Base-by-base conservation (phyloP, 2,888 invertebrate genomes). In the Ariolimax columbianus region DNA sequence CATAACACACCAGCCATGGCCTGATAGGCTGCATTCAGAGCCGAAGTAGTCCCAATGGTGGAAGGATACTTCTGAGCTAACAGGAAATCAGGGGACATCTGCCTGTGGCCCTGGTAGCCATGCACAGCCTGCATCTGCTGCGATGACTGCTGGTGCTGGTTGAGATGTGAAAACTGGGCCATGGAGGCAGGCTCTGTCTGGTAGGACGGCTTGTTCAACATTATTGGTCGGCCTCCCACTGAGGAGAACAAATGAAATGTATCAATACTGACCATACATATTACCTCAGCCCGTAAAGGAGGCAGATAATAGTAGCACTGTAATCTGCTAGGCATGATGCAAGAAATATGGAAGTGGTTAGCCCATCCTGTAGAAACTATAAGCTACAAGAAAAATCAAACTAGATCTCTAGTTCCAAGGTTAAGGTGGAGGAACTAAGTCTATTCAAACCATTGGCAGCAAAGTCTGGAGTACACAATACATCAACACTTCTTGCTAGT, bases 1-100 rank as follows among this genome's bases (percentile, higher is more conserved):
- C 47, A 47, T 47, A 23, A 68, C 82, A 55, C 3, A 82, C 82
- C 82, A 59, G 82, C 11, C 14, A 82, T n/a, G n/a, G n/a, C n/a
- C n/a, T n/a, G n/a, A n/a, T 55, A 55, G 17, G 7, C 7, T 55
- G 55, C 3, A 55, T 23, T 55, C 55, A 23, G 55, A 55, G 55
- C 19, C 3, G 55, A 55, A 23, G 17, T 33, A 66, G 40, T 40
- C 51, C 72, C 55, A 19, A 68, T 17, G 23, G 43, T 33, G 23
- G 81, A 33, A 51, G 55, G 11, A 55, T 55, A 55, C 17, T 55
- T 55, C 17, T 55, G 38, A 33, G 23, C 11, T 51, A 38, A 33
- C 17, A 55, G 23, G 6, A 77, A 30, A 17, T 77, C 77, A 26
- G 83, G 55, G 11, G 66, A 66, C 38, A 47, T 83, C 14, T 83